Conservation (phyloP, 2,797 vertebrate genomes). For the Cossypha niveicapilla region DNA sequence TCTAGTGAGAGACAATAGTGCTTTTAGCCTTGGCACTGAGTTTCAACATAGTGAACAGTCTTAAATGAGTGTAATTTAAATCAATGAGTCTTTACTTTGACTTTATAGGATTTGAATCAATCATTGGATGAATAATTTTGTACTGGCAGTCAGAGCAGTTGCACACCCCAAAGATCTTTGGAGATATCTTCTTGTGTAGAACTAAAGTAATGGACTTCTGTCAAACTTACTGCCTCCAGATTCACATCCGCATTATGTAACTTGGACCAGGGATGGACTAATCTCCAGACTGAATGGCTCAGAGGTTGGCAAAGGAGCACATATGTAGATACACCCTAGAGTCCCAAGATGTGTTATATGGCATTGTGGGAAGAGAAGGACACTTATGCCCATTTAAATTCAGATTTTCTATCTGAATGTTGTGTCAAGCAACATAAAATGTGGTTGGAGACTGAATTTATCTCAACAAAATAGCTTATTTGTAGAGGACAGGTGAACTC, state of each 20-base stretch:
- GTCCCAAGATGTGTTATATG: not conserved
- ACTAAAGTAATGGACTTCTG: not conserved
- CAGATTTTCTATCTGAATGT: not conserved
- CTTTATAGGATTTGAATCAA: not conserved
- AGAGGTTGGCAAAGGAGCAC: not conserved
- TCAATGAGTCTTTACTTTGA: not conserved
- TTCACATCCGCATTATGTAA: fast-evolving
- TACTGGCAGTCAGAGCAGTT: not conserved
- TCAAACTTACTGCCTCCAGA: not conserved
- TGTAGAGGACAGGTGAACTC: not conserved
- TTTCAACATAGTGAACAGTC: not conserved
- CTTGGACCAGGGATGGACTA: not conserved
- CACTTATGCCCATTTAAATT: not conserved
- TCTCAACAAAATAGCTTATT: not conserved
- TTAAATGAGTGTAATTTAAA: not conserved
- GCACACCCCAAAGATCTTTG: not conserved
- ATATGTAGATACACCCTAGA: not conserved
- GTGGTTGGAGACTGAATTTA: not conserved
- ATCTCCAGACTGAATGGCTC: not conserved
- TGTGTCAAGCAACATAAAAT: not conserved
- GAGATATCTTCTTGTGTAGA: not conserved
- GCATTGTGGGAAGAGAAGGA: not conserved
- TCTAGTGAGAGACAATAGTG: not conserved
- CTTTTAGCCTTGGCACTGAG: not conserved
- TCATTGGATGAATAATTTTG: not conserved